Evolutionary conservation across 2,888 invertebrate species (phyloP).

Genomic region (Leptinotarsa juncta): DNA sequence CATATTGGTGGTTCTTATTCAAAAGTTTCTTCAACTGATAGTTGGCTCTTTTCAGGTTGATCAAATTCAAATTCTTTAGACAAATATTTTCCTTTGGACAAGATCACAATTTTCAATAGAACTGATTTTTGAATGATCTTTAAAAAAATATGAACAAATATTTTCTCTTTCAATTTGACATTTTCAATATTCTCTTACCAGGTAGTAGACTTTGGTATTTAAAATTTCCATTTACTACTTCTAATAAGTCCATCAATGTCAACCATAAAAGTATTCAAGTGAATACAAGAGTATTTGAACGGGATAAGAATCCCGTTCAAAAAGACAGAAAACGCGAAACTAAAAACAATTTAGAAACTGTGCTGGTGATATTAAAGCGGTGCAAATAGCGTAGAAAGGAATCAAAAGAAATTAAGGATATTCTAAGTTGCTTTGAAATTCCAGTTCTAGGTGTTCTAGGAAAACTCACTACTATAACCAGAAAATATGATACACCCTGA

Average conservation of each 20-base stretch:
- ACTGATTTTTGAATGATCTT: too few species aligned
- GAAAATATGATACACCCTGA: conserved; percentile 40
- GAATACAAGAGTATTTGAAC: background rate
- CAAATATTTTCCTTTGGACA: too few species aligned
- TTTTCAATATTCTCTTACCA: too few species aligned
- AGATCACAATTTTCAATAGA: too few species aligned
- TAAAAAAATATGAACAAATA: too few species aligned
- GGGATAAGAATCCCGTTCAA: background rate
- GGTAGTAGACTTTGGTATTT: background rate
- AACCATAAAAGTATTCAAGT: background rate
- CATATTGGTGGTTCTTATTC: too few species aligned
- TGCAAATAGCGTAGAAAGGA: conserved; percentile 29
- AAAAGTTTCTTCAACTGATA: too few species aligned
- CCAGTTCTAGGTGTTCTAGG: conserved; percentile 23
- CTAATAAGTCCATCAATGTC: background rate
- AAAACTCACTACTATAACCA: conserved; percentile 23
- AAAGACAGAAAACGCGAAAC: conserved; percentile 39
- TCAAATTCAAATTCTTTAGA: too few species aligned
- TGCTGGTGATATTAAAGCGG: conserved; percentile 39
- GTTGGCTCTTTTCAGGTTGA: too few species aligned
- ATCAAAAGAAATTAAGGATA: conserved; percentile 26
- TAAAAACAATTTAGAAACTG: conserved; percentile 38
- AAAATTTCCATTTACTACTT: background rate
- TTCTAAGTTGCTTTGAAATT: conserved; percentile 32
- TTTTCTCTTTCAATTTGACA: too few species aligned